Percentiles rank a stretch among this genome's conserved stretches.
phyloP scores from a whole-genome alignment of 2,888 invertebrate species.

The Terebella lapidaria region DNA sequence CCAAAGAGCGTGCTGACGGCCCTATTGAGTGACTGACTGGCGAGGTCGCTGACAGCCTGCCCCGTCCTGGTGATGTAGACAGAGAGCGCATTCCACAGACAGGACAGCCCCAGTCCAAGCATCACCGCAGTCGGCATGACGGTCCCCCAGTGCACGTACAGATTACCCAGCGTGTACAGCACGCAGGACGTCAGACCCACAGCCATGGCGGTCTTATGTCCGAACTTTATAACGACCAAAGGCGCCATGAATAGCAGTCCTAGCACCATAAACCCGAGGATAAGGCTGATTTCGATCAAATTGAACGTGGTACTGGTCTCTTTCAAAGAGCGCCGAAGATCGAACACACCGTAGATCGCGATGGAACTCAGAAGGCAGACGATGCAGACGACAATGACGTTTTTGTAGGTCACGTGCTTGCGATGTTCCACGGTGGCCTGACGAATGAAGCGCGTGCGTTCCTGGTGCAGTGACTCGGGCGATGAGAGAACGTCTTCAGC shows the following conservation, averaged over 20 bases:
- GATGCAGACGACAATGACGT: slow-evolving; percentile 81
- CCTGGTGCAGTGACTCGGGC: too few relatives aligned
- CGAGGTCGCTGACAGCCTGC: slow-evolving; percentile 77
- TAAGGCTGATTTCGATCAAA: slow-evolving; percentile 80
- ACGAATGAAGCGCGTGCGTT: too few relatives aligned
- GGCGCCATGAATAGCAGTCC: slow-evolving; percentile 82
- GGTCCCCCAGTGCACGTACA: slow-evolving; percentile 68
- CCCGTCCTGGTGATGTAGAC: slow-evolving; percentile 73
- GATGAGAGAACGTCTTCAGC: too few relatives aligned
- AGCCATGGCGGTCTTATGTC: slow-evolving; percentile 65
- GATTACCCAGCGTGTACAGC: slow-evolving; percentile 89
- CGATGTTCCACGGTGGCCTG: too few relatives aligned
- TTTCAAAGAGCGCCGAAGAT: slow-evolving; percentile 82
- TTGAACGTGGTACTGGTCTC: slow-evolving; percentile 83
- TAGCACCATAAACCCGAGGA: slow-evolving; percentile 87
- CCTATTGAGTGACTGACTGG: slow-evolving; percentile 78
- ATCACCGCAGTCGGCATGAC: slow-evolving; percentile 71
- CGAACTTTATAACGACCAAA: slow-evolving; percentile 29
- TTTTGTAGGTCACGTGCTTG: slow-evolving; percentile 71
- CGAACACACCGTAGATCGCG: slow-evolving; percentile 70
- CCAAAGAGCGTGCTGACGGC: slow-evolving; percentile 96
- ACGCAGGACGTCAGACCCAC: slow-evolving; percentile 88
- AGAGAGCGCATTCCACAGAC: slow-evolving; percentile 98
- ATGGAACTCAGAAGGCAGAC: slow-evolving; percentile 94
- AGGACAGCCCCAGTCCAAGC: slow-evolving; percentile 88